These are phyloP conservation scores for Herminia tarsipennalis DNA, from an alignment of 2,888 invertebrate species.

Conservation along the genomic window DNA sequence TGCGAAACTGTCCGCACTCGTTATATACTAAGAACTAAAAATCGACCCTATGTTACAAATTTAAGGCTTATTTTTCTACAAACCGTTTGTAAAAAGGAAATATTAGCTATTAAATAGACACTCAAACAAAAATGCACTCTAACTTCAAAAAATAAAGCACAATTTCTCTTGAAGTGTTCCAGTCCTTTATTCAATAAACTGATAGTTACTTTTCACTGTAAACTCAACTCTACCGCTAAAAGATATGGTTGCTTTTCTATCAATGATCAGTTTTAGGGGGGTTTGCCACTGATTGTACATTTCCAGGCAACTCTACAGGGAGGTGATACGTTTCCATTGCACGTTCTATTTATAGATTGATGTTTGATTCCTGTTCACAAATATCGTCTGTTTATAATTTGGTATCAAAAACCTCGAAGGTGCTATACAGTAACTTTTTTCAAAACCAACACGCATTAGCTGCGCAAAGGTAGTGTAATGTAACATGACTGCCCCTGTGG, in stretches of 20 bases:
- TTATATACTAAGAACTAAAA: conserved; percentile 7
- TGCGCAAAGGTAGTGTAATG: too few species aligned
- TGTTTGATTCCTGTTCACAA: conserved; percentile 4
- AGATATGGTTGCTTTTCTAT: conserved; percentile 45
- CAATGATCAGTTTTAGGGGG: conserved; percentile 58
- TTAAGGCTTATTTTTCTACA: conserved; percentile 9
- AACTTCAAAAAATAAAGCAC: fast-evolving
- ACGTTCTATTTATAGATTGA: conserved; percentile 44
- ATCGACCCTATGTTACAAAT: fast-evolving
- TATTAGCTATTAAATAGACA: conserved; percentile 22
- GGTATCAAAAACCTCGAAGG: too few species aligned
- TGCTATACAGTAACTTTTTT: too few species aligned
- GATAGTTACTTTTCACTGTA: conserved; percentile 20
- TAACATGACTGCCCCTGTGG: too few species aligned
- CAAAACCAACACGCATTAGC: too few species aligned
- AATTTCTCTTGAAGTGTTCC: background rate
- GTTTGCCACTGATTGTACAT: conserved; percentile 57
- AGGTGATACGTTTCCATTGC: conserved; percentile 63
- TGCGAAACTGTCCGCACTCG: conserved; percentile 21
- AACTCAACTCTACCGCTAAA: conserved; percentile 23
- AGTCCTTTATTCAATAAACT: conserved; percentile 52
- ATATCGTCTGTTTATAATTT: too few species aligned
- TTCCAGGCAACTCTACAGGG: conserved; percentile 60
- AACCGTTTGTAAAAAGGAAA: conserved; percentile 18
- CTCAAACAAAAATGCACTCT: conserved; percentile 14